Percentiles rank a stretch among this genome's conserved stretches.
phyloP scores from a whole-genome alignment of 2,797 vertebrate genomes.

The Psittacula derbiana region DNA sequence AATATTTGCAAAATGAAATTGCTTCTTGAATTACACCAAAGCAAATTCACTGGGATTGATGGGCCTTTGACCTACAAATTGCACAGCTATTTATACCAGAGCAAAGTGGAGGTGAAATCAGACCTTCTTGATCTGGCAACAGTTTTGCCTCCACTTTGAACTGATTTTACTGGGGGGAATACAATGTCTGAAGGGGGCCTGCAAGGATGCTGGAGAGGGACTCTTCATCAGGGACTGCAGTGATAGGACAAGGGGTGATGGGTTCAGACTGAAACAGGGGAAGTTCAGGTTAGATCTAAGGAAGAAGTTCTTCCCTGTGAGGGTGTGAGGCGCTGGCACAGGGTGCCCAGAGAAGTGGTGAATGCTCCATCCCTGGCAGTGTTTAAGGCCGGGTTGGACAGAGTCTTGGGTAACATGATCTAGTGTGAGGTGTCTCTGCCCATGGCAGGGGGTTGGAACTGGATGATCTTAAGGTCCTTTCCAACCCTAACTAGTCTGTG shows the following conservation, averaged over 20 bases:
- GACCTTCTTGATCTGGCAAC: slow-evolving; percentile 17
- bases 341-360: background rate
- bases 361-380: background rate
- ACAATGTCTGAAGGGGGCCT: background rate
- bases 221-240: background rate
- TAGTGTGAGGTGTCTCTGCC: background rate
- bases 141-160: background rate
- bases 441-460: background rate
- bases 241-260: background rate
- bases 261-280: background rate
- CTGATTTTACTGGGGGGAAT: background rate
- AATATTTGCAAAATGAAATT: slow-evolving; percentile 17
- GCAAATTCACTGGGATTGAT: background rate
- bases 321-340: background rate
- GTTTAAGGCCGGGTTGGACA: background rate
- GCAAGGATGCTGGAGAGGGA: background rate
- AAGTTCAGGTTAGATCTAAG: background rate
- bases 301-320: background rate
- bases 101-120: background rate
- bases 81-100: background rate
- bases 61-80: slow-evolving; percentile 29
- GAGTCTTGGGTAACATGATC: background rate
- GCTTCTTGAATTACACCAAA: slow-evolving; percentile 27
- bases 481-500: background rate
- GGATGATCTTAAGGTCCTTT: background rate